Base-by-base conservation (phyloP, 2,797 vertebrate species). In the Adelosebastes latens region DNA sequence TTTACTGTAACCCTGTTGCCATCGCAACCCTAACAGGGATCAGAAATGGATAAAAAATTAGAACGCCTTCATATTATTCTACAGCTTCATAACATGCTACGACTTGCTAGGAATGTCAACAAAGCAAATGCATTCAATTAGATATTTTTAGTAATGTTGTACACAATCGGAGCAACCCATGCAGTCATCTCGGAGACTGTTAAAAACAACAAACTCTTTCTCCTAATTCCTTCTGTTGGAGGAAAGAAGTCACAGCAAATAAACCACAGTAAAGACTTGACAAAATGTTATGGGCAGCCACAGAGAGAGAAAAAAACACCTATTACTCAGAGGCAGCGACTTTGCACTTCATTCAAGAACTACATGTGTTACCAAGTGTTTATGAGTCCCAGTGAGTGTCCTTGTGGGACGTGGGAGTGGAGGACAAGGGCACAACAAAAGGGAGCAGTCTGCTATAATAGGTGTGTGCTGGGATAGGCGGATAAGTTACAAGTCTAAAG, bases 191-290 rank as follows among this genome's bases (percentile, higher is more conserved):
- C 22, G 12, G 22, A 80, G 27, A 34, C 8, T 18, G 39, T 20
- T 71, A 70, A 75, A 82, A 61, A 80, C 55, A 72, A 29, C 55
- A 76, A 85, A 84, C 34, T 67, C 39, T 69, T 77, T 63, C 52
- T 27, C 27, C 39, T 52, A 60, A 83, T 81, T 91, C 80, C 84
- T 85, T 89, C 53, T 67, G 61, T 76, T 84, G 60, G 24, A 63
- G 34, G 31, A 66, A 69, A 72, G 72, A 73, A 80, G n/a, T 88
- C 90, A 83, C 91, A 91, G 85, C 88, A 91, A 92, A 90, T 86
- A 91, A 92, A 93, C 91, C 91, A 92, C 89, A 93, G 88, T 81
- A 93, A 93, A 93, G 87, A 89, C 90, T 91, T 80, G 83, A 90
- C 39, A 16, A 94, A 92, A 93, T 91, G 87, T 93, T 91, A 88